These are phyloP conservation scores for Villa cingulata DNA, from an alignment of 2,888 invertebrate genomes.

Conservation along the genomic window DNA sequence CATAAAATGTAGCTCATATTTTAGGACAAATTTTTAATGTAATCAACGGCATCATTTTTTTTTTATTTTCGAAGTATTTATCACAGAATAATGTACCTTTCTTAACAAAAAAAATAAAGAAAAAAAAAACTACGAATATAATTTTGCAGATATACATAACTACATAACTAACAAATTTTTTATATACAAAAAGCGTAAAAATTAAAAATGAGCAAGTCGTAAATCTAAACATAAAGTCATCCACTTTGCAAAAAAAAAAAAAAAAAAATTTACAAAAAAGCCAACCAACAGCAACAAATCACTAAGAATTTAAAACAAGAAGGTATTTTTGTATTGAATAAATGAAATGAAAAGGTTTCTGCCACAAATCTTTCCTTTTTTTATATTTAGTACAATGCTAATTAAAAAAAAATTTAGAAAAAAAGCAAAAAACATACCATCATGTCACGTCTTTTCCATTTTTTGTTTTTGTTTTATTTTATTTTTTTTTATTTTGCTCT, in stretches of 20 bases:
- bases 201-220: background rate
- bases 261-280: background rate
- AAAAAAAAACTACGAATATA: too few species aligned
- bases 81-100: too few species aligned
- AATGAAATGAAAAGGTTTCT: background rate
- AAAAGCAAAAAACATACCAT: too few species aligned
- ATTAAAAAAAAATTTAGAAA: conserved; percentile 10
- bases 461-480: background rate
- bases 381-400: background rate
- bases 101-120: too few species aligned
- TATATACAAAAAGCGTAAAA: too few species aligned
- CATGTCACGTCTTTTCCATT: background rate
- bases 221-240: background rate
- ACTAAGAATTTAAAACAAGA: background rate
- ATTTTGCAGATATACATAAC: too few species aligned
- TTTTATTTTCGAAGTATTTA: too few species aligned
- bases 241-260: background rate
- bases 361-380: conserved; percentile 3
- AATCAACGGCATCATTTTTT: background rate
- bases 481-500: too few species aligned
- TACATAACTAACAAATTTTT: too few species aligned
- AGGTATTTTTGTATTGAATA: background rate
- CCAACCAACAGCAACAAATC: too few species aligned
- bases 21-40: background rate
- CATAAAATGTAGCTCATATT: background rate